phyloP scores from a whole-genome alignment of 2,888 invertebrate species.

The Nycteola revayana region DNA sequence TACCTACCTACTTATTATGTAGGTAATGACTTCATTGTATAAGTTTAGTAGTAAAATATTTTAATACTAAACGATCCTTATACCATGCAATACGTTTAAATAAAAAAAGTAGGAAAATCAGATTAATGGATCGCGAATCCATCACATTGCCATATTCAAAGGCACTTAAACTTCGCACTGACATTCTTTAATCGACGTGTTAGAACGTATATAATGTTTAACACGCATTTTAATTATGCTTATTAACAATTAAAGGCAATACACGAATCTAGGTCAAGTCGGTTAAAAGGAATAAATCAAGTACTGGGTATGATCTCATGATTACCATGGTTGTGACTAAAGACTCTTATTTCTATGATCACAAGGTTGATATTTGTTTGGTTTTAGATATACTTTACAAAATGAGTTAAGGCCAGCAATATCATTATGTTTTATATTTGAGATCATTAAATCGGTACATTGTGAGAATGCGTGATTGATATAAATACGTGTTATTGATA shows the following conservation, averaged over 20 bases:
- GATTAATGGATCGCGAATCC: too few species aligned
- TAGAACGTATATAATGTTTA: slow-evolving; percentile 51
- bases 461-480: slow-evolving; percentile 55
- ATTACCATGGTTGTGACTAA: slow-evolving; percentile 32
- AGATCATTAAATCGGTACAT: slow-evolving; percentile 67
- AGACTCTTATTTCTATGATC: slow-evolving; percentile 32
- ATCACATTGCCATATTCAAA: slow-evolving; percentile 16
- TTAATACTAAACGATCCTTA: too few species aligned
- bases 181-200: slow-evolving; percentile 26
- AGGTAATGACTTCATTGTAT: not conserved
- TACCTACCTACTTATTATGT: not conserved
- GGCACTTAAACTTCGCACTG: slow-evolving; percentile 11
- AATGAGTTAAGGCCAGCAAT: slow-evolving; percentile 53
- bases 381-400: slow-evolving; percentile 32
- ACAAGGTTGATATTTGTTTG: slow-evolving; percentile 39
- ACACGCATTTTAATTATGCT: slow-evolving; percentile 80
- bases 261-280: slow-evolving; percentile 76
- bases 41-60: too few species aligned
- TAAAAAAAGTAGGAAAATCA: too few species aligned
- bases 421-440: slow-evolving; percentile 72
- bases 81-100: too few species aligned
- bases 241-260: slow-evolving; percentile 81
- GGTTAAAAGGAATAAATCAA: slow-evolving; percentile 79
- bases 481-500: slow-evolving; percentile 39
- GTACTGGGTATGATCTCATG: slow-evolving; percentile 73